Conservation (phyloP, 2,888 invertebrate genomes). For the Campoplex nolae region DNA sequence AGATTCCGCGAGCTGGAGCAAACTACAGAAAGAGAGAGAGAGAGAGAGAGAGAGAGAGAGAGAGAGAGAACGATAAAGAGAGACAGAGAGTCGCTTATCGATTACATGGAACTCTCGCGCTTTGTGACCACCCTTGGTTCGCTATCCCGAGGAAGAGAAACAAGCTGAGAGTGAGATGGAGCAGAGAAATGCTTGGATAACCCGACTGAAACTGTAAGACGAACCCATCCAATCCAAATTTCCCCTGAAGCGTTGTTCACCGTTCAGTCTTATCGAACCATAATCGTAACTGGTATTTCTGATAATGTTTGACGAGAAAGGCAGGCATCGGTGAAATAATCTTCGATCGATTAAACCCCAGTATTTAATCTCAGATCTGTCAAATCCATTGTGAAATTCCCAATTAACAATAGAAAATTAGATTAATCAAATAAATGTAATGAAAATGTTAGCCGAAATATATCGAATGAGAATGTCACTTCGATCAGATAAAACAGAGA, state of each 20-base stretch:
- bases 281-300: constrained; percentile 39
- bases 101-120: constrained; percentile 73
- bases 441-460: too few species aligned
- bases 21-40: constrained; percentile 2
- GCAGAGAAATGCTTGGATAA: constrained; percentile 72
- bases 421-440: neutral
- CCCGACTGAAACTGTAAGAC: constrained; percentile 73
- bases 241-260: neutral
- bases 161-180: constrained; percentile 20
- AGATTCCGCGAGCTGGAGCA: constrained; percentile 9
- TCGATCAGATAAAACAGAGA: neutral
- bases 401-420: neutral
- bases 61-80: constrained; percentile 15
- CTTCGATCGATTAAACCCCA: neutral
- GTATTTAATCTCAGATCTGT: constrained; percentile 6
- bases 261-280: constrained; percentile 11
- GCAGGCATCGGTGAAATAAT: neutral
- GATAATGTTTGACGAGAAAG: constrained; percentile 24
- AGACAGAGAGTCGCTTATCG: constrained; percentile 72
- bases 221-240: constrained; percentile 18
- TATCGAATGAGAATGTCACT: neutral
- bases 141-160: constrained; percentile 22
- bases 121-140: constrained; percentile 70
- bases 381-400: neutral
- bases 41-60: constrained; percentile 30